Evolutionary conservation across 2,113 vertebrate genomes (phyloP).

Genomic region (Climacteris rufus): DNA sequence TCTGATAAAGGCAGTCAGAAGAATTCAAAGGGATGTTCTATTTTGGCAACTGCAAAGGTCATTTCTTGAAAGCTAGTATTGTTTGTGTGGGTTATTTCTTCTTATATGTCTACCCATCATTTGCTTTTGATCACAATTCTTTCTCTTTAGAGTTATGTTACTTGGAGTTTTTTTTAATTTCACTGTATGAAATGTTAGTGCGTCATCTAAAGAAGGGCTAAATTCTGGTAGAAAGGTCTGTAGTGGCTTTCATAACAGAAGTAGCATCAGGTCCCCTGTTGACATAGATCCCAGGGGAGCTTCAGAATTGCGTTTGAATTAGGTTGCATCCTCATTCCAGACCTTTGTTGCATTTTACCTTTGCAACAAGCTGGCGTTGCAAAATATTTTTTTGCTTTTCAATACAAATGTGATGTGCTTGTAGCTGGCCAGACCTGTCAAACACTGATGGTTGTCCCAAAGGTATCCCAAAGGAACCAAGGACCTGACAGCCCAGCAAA

Average conservation of each 20-base stretch:
- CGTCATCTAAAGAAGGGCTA: not conserved
- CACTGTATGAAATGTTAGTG: not conserved
- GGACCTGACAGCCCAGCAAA: not conserved
- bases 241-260: not conserved
- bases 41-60: not conserved
- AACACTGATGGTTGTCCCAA: not conserved
- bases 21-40: not conserved
- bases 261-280: not conserved
- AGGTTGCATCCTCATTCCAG: not conserved
- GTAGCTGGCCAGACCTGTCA: not conserved
- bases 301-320: not conserved
- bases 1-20: not conserved
- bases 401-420: not conserved
- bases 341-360: not conserved
- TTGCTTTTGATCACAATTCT: not conserved
- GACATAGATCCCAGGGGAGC: not conserved
- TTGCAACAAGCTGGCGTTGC: not conserved
- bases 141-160: not conserved
- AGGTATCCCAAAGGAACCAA: not conserved
- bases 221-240: not conserved
- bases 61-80: not conserved
- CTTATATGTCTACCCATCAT: not conserved
- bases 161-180: not conserved
- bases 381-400: not conserved
- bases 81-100: not conserved